Evolutionary conservation across 35 echinoderm and acorn worm species (phyloP), one percentile per base, ranked within the genome.

Genomic region (Nesometra sesokonis): DNA sequence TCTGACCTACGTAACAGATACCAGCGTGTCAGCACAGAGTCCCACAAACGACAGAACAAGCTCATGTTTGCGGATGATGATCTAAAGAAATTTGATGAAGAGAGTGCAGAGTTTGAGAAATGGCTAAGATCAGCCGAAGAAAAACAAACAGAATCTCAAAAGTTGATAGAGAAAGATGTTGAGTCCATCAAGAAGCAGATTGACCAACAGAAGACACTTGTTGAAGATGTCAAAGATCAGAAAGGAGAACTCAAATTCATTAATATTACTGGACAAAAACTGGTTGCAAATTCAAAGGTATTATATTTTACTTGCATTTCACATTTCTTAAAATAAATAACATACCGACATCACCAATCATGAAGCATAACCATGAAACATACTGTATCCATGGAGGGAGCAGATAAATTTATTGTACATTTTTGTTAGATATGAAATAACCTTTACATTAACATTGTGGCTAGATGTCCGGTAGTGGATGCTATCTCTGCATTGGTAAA

Each of bases 241-340:
- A 99, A 93, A 89, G 96, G 89, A 11, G 93, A 99, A 78, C 80
- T 99, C 32, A 99, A 99, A 76, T 92, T 94, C 85, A 94, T 97
- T 84, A 97, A 94, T 67, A 99, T 99, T 87, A 93, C 96, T 17
- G 96, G 96, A 81, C 90, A 89, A 46, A 94, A 99, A 80, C 90
- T 99, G 77, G 35, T 91, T 32, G 86, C 91, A 47, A 89, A 92
- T 88, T 90, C 87, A 34, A 99, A 93, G 88, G 96, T 99, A 77
- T 82, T 38, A n/a, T n/a, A n/a, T n/a, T n/a, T n/a, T n/a, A n/a
- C n/a, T n/a, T n/a, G n/a, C n/a, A n/a, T n/a, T n/a, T n/a, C n/a
- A n/a, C n/a, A n/a, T n/a, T n/a, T n/a, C n/a, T n/a, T n/a, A n/a
- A n/a, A n/a, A n/a, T n/a, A n/a, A n/a, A n/a, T n/a, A n/a, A n/a